Base-by-base conservation (phyloP, 2,113 vertebrate genomes). In the Bothrops jararaca region DNA sequence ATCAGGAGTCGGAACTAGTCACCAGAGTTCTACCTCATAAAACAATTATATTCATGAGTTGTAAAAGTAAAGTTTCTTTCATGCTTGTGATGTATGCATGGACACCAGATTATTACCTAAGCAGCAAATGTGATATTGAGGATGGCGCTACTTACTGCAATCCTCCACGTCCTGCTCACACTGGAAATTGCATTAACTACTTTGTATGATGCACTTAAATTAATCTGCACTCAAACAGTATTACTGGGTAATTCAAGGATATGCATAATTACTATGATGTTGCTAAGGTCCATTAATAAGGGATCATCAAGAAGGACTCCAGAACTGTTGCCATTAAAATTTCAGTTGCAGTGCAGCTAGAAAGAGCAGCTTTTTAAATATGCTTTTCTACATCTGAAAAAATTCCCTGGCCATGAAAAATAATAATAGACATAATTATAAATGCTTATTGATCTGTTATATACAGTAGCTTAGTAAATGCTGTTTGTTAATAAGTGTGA, bases 241-340 rank as follows among this genome's bases (percentile, higher is more conserved):
- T 9, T 69, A 69, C 0, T n/a, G 4, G 45, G 45, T 11, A 60
- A 88, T 86, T 92, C 11, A 50, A 29, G n/a, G 34, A 10, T 39
- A 52, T 0, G 1, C 20, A 23, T 94, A 86, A 90, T 13, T 39
- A 92, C 18, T 69, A 29, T 80, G n/a, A 80, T 85, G 53, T 88
- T 92, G 58, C 48, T 74, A 88, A 64, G 34, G 23, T 53, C 26
- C 23, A 88, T 93, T 88, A 91, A 53, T 24, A 91, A 95, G 91
- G 54, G 1, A 13, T 42, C 0, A 45, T n/a, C 0, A 45, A 29
- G 69, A 94, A 24, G 74, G 1, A 92, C 48, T 52, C 54, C 26
- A 13, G n/a, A 45, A 29, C 7, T 7, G n/a, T 91, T 89, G 91
- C 87, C 56, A 13, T 60, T 89, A 89, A 94, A 96, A 89, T 48